Evolutionary conservation across 2,888 invertebrate genomes (phyloP).

Genomic region (Cryptophagus acutangulus): DNA sequence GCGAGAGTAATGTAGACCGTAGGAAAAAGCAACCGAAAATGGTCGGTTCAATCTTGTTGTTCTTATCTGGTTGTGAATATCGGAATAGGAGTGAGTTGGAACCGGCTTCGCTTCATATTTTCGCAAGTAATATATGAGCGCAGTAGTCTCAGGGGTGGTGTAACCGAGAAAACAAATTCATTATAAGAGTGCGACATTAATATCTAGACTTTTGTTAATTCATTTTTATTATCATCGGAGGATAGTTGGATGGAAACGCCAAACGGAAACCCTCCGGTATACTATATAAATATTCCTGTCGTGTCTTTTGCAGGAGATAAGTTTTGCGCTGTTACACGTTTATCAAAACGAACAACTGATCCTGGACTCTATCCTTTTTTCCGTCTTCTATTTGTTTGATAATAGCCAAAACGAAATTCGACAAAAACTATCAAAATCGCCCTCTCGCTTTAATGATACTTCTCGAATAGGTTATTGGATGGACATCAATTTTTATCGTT

Average conservation of each 20-base stretch:
- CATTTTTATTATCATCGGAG: slow-evolving; percentile 48
- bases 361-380: slow-evolving; percentile 1
- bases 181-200: slow-evolving; percentile 44
- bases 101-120: too few relatives aligned
- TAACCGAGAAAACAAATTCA: slow-evolving; percentile 43
- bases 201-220: slow-evolving; percentile 46
- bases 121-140: too few relatives aligned
- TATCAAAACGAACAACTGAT: slow-evolving; percentile 19
- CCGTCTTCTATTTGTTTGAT: slow-evolving; percentile 6
- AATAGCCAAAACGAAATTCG: too few relatives aligned
- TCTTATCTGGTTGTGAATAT: too few relatives aligned
- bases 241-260: slow-evolving; percentile 43
- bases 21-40: too few relatives aligned
- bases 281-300: slow-evolving; percentile 60
- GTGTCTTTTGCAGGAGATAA: slow-evolving; percentile 34
- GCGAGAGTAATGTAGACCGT: too few relatives aligned
- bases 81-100: too few relatives aligned
- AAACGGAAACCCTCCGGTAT: slow-evolving; percentile 33
- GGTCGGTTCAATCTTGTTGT: too few relatives aligned
- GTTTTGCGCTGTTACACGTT: slow-evolving; percentile 24
- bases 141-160: slow-evolving; percentile 38
- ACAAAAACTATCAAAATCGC: too few relatives aligned
- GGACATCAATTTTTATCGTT: too few relatives aligned
- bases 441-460: too few relatives aligned
- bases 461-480: too few relatives aligned